Evolutionary conservation across 1,140 invertebrate species (phyloP).

Genomic region (Planococcus citri): DNA sequence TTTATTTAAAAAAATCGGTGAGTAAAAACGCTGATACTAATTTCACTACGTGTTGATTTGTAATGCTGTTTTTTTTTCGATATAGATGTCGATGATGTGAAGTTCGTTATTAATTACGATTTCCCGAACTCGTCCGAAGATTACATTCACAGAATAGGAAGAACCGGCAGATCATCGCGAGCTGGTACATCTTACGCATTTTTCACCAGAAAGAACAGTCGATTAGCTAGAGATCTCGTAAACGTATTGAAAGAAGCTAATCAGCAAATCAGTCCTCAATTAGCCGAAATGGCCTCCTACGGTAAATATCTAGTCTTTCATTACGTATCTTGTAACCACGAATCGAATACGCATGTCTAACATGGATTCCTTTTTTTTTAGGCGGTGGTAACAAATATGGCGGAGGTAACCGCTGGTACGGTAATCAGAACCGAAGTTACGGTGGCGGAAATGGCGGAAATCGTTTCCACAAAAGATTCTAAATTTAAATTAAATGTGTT

Average conservation of each 20-base stretch:
- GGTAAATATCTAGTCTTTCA: background rate
- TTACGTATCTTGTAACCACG: too few species aligned
- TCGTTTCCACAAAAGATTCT: slow-evolving; percentile 8
- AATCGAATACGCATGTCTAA: too few species aligned
- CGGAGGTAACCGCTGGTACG: slow-evolving; percentile 15
- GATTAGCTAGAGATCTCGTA: slow-evolving; percentile 83
- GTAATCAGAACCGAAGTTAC: background rate
- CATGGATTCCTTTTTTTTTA: slow-evolving; percentile 1
- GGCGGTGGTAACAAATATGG: slow-evolving; percentile 9
- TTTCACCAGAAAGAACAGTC: slow-evolving; percentile 83
- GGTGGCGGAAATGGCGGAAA: background rate
- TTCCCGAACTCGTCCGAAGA: slow-evolving; percentile 97
- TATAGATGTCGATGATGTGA: slow-evolving; percentile 97
- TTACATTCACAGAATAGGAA: slow-evolving; percentile 97
- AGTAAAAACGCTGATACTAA: too few species aligned
- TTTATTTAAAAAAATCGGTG: too few species aligned
- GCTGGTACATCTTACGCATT: slow-evolving; percentile 97
- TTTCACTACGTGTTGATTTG: too few species aligned
- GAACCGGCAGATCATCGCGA: slow-evolving; percentile 81
- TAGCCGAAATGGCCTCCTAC: slow-evolving; percentile 31
- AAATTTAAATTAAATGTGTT: background rate
- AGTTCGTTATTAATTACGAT: slow-evolving; percentile 99
- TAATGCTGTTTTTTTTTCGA: background rate
- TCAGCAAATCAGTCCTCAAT: slow-evolving; percentile 53
- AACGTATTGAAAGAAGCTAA: slow-evolving; percentile 86